A percentile compares a stretch with the other conserved stretches of the same genome.
phyloP scores from a whole-genome alignment of 2,888 invertebrate species.

The Cheilosia pagana region DNA sequence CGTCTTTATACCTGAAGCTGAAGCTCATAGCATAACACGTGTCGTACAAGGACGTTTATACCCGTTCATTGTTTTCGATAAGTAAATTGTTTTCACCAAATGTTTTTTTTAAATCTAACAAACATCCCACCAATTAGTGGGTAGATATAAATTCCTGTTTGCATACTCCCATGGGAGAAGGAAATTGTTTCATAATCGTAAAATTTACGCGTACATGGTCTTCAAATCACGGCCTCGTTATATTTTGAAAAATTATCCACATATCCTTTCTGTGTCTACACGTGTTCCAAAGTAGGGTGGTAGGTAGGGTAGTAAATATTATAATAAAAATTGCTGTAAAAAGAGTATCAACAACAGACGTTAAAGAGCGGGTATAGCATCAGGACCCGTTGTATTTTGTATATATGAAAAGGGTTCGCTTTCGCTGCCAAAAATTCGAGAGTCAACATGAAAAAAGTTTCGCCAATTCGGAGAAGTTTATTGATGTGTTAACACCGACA shows the following conservation, averaged over 20 bases:
- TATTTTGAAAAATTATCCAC: background rate
- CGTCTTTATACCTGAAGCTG: too few species aligned
- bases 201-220: conserved; percentile 8
- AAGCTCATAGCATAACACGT: background rate
- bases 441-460: conserved; percentile 36
- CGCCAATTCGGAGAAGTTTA: conserved; percentile 4
- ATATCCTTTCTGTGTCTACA: background rate
- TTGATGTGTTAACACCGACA: conserved; percentile 13
- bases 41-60: background rate
- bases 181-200: conserved; percentile 32
- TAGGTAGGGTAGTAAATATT: conserved; percentile 26
- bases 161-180: too few species aligned
- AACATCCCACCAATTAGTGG: background rate
- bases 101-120: background rate
- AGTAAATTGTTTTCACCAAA: background rate
- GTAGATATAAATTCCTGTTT: background rate
- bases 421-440: conserved; percentile 17
- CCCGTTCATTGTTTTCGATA: background rate
- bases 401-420: background rate
- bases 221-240: conserved; percentile 43
- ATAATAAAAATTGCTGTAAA: conserved; percentile 49
- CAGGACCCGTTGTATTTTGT: background rate
- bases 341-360: conserved; percentile 27
- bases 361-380: conserved; percentile 8
- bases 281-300: conserved; percentile 9